phyloP scores from a whole-genome alignment of 2,113 vertebrate genomes.

The Pelodiscus sinensis region DNA sequence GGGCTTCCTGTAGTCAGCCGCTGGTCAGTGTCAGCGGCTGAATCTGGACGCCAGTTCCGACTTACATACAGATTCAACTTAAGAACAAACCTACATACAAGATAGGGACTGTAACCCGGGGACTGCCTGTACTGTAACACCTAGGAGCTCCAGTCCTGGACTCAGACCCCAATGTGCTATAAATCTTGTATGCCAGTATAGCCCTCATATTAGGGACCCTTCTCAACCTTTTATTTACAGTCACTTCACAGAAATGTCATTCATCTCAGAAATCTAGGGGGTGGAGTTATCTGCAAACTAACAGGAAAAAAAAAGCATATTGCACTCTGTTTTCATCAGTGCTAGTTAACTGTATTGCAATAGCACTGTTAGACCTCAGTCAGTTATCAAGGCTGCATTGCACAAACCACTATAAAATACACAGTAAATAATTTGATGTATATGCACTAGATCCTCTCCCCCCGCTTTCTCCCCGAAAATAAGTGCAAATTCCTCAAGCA shows the following conservation, averaged over 20 bases:
- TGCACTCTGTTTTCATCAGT: background rate
- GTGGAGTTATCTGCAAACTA: background rate
- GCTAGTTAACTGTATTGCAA: background rate
- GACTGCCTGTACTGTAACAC: background rate
- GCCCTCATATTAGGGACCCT: accelerated
- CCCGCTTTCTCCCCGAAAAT: background rate
- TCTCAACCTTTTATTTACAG: background rate
- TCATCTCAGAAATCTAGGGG: background rate
- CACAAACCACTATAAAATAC: background rate
- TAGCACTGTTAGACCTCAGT: background rate
- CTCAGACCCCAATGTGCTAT: background rate
- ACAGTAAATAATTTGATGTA: background rate
- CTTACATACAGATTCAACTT: no score
- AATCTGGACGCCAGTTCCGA: no score
- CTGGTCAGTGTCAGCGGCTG: no score
- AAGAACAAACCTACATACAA: no score
- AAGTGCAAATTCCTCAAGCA: background rate
- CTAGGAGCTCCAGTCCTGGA: background rate
- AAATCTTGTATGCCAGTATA: background rate
- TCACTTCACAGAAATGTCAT: background rate
- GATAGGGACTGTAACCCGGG: no score
- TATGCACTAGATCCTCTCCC: background rate
- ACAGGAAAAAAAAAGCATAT: accelerated
- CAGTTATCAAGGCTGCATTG: background rate
- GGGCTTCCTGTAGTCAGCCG: no score